phyloP scores from a whole-genome alignment of 2,888 invertebrate species.

The Aphrophora alni region DNA sequence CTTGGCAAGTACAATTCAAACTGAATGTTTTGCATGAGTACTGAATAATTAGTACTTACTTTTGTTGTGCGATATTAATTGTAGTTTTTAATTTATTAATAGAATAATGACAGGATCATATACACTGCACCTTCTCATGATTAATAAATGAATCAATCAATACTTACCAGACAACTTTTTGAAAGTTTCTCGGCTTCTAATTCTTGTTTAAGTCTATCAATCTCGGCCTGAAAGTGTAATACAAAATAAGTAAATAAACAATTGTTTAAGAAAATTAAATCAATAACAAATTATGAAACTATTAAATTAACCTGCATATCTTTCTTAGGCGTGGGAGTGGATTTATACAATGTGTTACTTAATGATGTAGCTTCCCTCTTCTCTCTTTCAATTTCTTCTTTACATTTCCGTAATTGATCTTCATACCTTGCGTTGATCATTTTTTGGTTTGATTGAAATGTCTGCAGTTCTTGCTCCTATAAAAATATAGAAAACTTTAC shows the following conservation, averaged over 20 bases:
- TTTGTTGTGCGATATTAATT: background rate
- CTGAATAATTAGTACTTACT: too few species aligned
- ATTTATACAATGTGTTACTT: constrained; percentile 26
- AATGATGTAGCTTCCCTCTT: constrained; percentile 30
- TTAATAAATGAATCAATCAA: background rate
- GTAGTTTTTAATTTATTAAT: background rate
- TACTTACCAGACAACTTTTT: background rate
- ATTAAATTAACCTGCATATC: constrained; percentile 13
- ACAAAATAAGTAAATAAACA: background rate
- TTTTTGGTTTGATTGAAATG: constrained; percentile 29
- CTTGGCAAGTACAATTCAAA: too few species aligned
- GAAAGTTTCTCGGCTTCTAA: background rate
- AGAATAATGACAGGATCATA: too few species aligned
- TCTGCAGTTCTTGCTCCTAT: constrained; percentile 20
- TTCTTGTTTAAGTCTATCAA: background rate
- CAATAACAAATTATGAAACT: background rate
- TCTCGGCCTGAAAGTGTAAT: background rate
- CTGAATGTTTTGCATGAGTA: too few species aligned
- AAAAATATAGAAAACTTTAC: too few species aligned
- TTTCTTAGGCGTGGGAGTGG: constrained; percentile 31
- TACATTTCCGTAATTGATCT: constrained; percentile 27
- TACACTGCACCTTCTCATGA: background rate
- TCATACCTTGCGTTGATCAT: constrained; percentile 31
- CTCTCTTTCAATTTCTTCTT: constrained; percentile 30
- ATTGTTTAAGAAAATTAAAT: too few species aligned